phyloP scores from a whole-genome alignment of 2,113 vertebrate species.

The Mesoclemmys tuberculata region DNA sequence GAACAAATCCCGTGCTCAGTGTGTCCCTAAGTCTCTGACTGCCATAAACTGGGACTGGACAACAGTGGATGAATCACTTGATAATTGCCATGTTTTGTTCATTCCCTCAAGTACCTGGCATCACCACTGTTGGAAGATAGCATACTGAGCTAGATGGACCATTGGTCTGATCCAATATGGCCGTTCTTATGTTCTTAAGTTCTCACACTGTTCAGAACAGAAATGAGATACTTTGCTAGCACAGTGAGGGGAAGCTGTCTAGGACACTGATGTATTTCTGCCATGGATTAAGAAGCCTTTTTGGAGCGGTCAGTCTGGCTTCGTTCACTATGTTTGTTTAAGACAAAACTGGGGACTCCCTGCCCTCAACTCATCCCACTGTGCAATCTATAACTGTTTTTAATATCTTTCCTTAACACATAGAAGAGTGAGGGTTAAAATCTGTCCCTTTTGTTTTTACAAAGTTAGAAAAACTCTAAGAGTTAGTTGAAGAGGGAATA shows the following conservation, averaged over 20 bases:
- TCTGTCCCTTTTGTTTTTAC: neutral
- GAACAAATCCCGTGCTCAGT: too few species aligned
- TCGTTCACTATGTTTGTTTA: neutral
- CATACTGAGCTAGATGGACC: too few species aligned
- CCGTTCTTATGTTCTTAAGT: neutral
- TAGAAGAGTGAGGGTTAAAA: neutral
- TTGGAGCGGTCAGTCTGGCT: neutral
- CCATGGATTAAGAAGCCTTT: neutral
- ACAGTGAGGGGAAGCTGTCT: neutral
- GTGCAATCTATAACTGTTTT: neutral
- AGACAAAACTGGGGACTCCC: neutral
- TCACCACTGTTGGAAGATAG: too few species aligned
- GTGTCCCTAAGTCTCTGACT: too few species aligned
- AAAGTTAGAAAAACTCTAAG: neutral
- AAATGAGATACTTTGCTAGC: rapidly evolving
- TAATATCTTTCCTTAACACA: neutral
- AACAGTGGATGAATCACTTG: too few species aligned
- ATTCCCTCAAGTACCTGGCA: too few species aligned
- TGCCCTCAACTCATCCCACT: neutral
- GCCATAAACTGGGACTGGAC: too few species aligned
- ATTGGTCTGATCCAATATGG: too few species aligned
- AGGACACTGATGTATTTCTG: neutral
- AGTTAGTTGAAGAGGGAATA: neutral
- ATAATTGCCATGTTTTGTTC: too few species aligned
- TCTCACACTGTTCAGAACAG: neutral